Conservation (phyloP, 2,113 vertebrate genomes). For the Cairina moschata region DNA sequence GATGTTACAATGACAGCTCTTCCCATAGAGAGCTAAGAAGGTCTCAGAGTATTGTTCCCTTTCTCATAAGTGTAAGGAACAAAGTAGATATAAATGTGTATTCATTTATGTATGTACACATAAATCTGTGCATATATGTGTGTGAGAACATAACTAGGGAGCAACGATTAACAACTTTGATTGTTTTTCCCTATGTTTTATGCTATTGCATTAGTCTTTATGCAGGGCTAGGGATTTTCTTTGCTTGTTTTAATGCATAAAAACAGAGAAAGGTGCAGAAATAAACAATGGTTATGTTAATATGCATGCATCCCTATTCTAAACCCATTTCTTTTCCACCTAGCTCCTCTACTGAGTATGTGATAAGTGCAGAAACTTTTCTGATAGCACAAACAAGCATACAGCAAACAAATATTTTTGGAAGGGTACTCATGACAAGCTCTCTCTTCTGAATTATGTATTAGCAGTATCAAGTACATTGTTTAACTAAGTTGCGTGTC, state of each 20-base stretch:
- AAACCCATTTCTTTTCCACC: background rate
- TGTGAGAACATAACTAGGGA: background rate
- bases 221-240: background rate
- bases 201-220: background rate
- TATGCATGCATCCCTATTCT: rapidly evolving
- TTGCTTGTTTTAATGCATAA: background rate
- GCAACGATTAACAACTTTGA: background rate
- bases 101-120: background rate
- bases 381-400: background rate
- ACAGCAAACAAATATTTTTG: background rate
- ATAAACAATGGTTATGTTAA: background rate
- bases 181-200: background rate
- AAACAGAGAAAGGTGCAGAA: background rate
- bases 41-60: background rate
- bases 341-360: background rate
- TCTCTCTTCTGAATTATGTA: background rate
- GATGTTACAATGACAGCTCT: background rate
- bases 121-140: background rate
- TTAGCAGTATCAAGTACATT: background rate
- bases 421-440: background rate
- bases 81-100: background rate
- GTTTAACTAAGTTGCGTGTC: background rate
- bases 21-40: background rate
- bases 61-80: background rate
- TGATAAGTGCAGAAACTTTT: background rate